Evolutionary conservation across 2,797 vertebrate species (phyloP), one percentile per base, ranked within the genome.

Genomic region (Dendrocincla fuliginosa): DNA sequence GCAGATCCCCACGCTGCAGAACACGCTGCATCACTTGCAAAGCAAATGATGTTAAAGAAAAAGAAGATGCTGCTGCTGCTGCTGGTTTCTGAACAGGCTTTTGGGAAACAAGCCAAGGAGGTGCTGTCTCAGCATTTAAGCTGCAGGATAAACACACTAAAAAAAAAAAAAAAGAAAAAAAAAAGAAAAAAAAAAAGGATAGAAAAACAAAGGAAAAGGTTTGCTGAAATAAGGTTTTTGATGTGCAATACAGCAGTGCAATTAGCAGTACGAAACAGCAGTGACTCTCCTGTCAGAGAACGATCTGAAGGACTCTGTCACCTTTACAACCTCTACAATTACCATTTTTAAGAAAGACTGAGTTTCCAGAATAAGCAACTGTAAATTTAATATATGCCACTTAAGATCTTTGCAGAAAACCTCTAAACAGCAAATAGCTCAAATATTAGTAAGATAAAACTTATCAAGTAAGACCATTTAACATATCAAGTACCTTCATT

Each of bases 71-170:
- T 89, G 95, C 92, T 96, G 96, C 92, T n/a, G n/a, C n/a, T 65
- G 94, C 94, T 81, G 77, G 39, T 83, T 93, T 96, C 93, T 92
- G 76, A 94, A 94, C 94, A 76, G 82, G 83, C 95, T 96, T 92
- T 96, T 65, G 93, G 97, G 96, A 97, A 97, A 95, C 75, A 69
- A 92, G 96, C 97, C 97, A 97, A 97, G 78, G 84, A 97, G 78
- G 84, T 96, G 97, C 97, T 97, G 89, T 65, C 95, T 98, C 98
- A 98, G 98, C 97, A 93, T 87, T 97, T 97, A 95, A 92, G 87
- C 91, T 76, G 83, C 73, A 97, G 84, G 89, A 89, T 83, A 95
- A 90, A 95, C 55, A 92, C 10, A 41, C 12, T 37, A 78, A 33
- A 86, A 87, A 85, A 87, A 47, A 64, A 76, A 33, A 39, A 53